Evolutionary conservation across 1,140 invertebrate genomes (phyloP), one percentile per base, ranked within the genome.

Genomic region (Diachasmimorpha longicaudata): DNA sequence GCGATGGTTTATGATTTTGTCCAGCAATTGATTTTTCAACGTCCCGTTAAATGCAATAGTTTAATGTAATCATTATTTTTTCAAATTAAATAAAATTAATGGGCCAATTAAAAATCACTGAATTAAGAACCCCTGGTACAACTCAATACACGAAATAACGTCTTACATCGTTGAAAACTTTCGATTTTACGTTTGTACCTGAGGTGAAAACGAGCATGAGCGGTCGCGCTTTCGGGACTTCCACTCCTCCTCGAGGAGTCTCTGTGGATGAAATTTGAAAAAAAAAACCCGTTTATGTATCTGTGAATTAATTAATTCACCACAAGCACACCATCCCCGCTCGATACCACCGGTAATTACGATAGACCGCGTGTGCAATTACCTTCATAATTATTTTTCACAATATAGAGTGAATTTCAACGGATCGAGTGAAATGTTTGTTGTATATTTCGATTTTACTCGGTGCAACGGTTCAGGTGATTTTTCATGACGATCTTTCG

Each of bases 201-300:
- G 16, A 39, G 39, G 69, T 76, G 74, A 76, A 76, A 76, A 69
- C 72, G 23, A 48, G 36, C 25, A 58, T 63, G 36, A 68, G 19
- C 69, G 52, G 74, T 76, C 69, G 74, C 74, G 74, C 74, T 76
- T 76, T 76, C 69, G 66, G 74, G 69, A 76, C 48, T 75, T 75
- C 46, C 69, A 70, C 70, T 42, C 36, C 19, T 69, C 48, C 10
- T 31, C 11, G 21, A 23, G 6, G 39, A 37, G 67, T 42, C 21
- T 11, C 23, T 58, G 36, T 46, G 42, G 48, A 74, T 67, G 21
- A 48, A 13, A n/a, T 36, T 66, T 66, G n/a, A 31, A n/a, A 42
- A 55, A 39, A 72, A 63, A 58, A 13, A 52, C n/a, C n/a, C 42
- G 9, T 72, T 4, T 19, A 44, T 6, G 19, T 73, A 31, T 66